phyloP scores from a whole-genome alignment of 2,888 invertebrate species.

The Trachelus tabidus region DNA sequence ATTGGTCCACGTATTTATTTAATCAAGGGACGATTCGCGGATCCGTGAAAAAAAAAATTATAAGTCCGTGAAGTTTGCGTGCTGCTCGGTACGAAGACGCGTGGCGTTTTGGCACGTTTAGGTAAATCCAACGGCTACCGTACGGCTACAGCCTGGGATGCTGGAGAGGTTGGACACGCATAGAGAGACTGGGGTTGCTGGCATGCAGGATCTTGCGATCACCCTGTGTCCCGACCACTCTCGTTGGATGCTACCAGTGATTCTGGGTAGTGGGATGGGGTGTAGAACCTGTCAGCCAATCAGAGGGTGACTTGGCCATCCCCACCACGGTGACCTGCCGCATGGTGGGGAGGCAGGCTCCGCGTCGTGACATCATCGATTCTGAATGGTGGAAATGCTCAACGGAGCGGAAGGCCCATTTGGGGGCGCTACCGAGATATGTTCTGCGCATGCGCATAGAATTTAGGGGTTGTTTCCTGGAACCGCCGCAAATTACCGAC shows the following conservation, averaged over 20 bases:
- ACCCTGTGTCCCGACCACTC: conserved; percentile 34
- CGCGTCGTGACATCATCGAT: conserved; percentile 63
- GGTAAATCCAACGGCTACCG: background rate
- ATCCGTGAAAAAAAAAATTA: background rate
- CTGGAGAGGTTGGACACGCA: conserved; percentile 43
- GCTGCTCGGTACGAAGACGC: conserved; percentile 47
- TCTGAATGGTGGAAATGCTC: conserved; percentile 65
- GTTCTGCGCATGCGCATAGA: conserved; percentile 39
- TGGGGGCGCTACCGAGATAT: conserved; percentile 56
- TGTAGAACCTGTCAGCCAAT: conserved; percentile 41
- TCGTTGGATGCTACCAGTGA: conserved; percentile 45
- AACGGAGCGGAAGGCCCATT: conserved; percentile 64
- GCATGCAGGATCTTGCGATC: conserved; percentile 8
- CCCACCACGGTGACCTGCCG: conserved; percentile 20
- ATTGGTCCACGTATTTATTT: background rate
- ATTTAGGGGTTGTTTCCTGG: conserved; percentile 20
- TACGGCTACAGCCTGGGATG: conserved; percentile 8
- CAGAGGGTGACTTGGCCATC: conserved; percentile 30
- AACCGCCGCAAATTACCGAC: conserved; percentile 27
- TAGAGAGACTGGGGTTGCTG: conserved; percentile 35
- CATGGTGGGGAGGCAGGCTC: conserved; percentile 45
- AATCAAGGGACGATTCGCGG: background rate
- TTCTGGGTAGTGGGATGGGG: conserved; percentile 32
- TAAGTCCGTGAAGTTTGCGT: conserved; percentile 16
- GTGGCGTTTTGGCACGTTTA: conserved; percentile 48